Evolutionary conservation across 2,113 vertebrate genomes (phyloP), one percentile per base, ranked within the genome.

Genomic region (Noctilio leporinus): DNA sequence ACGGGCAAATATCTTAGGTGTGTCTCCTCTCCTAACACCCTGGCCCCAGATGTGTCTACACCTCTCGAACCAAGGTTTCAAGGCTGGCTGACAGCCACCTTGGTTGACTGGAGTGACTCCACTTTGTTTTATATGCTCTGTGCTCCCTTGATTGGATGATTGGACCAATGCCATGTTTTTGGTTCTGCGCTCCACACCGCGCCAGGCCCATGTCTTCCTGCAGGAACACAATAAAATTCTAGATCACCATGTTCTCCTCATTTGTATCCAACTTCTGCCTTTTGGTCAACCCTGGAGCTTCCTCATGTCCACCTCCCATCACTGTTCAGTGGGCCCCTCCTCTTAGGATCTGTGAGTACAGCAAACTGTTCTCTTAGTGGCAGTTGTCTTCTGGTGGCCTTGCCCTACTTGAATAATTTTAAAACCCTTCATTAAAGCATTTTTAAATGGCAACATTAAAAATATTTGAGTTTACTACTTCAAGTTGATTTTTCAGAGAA

Each of bases 361-460:
- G 45, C 51, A 65, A 73, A 53, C 59, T n/a, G 33, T n/a, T 17
- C 69, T 69, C 40, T 33, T 59, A 49, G 85, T 4, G 5, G 1
- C 20, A 30, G 3, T 53, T 53, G 30, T 49, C 30, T 59, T 62
- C 73, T 33, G 38, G 26, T 33, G 33, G 73, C 12, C 55, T 81
- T 53, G 10, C 30, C 75, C n/a, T 47, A 26, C 59, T 47, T 80
- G 78, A 55, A 76, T 62, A 59, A 28, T 40, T 40, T 80, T 38
- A 62, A 43, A 80, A 65, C 17, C 19, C 28, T 53, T 4, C 38
- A 40, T 45, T 16, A 49, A 72, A 91, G 53, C 24, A 53, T 16
- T 10, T 80, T 76, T 83, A 78, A 67, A 24, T 53, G 53, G n/a
- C 20, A 59, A 33, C 67, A 90, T 77, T 76, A 40, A 88, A 93